phyloP scores from a whole-genome alignment of 2,888 invertebrate species.

The Antheraea assamensis region DNA sequence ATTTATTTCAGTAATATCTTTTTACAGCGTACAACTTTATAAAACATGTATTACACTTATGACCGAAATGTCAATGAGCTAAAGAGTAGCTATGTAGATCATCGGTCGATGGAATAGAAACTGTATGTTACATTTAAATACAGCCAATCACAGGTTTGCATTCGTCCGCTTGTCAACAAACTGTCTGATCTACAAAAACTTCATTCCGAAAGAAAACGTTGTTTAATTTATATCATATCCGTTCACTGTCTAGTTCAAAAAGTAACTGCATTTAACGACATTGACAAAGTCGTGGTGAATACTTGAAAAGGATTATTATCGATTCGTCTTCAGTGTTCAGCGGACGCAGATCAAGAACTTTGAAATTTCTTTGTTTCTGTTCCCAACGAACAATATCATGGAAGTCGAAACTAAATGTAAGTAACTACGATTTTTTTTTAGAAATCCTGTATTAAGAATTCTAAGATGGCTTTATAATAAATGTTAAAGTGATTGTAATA shows the following conservation, averaged over 20 bases:
- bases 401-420: conserved; percentile 74
- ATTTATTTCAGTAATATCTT: conserved; percentile 10
- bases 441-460: background rate
- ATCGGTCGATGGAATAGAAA: conserved; percentile 49
- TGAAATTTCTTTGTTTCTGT: conserved; percentile 33
- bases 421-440: conserved; percentile 38
- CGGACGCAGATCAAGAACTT: conserved; percentile 46
- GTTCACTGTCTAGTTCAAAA: conserved; percentile 53
- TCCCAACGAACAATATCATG: conserved; percentile 45
- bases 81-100: conserved; percentile 49
- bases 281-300: conserved; percentile 42
- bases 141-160: conserved; percentile 58
- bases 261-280: conserved; percentile 65
- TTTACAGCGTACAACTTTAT: background rate
- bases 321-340: conserved; percentile 42
- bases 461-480: background rate
- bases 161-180: conserved; percentile 55
- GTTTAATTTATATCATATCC: conserved; percentile 49
- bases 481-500: background rate
- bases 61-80: background rate
- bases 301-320: conserved; percentile 42
- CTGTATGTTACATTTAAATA: conserved; percentile 63
- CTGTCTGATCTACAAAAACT: conserved; percentile 33
- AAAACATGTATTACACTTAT: no score
- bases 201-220: conserved; percentile 49